Base-by-base conservation (phyloP, 2,888 invertebrate genomes). In the Dicroscelio sp. region DNA sequence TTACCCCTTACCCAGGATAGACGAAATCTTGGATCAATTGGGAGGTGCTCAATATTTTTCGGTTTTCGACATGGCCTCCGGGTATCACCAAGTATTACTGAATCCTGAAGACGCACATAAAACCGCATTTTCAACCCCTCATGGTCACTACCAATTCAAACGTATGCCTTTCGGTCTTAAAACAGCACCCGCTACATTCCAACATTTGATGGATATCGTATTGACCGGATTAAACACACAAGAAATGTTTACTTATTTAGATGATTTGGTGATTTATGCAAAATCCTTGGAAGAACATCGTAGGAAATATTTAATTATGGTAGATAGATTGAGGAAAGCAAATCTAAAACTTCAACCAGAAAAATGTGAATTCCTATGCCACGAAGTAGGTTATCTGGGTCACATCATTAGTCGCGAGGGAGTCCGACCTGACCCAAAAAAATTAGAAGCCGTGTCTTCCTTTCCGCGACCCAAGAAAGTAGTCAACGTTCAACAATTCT, bases 401-500 rank as follows among this genome's bases (percentile, higher is more conserved):
- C 95, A 78, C 14, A 78, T 78, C 2, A 30, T 63, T 1, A 60
- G 38, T n/a, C 30, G 35, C 31, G 12, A 58, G 2, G 95, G 95
- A 12, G 91, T 95, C 0, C 86, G 85, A 88, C 95, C 95, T 35
- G 94, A n/a, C n/a, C n/a, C n/a, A n/a, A n/a, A n/a, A n/a, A n/a
- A 94, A 71, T 43, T 93, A 10, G 82, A 86, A 80, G 87, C 92
- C 2, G 84, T 95, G 30, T 27, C 63, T 69, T 84, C 94, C 35
- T 94, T 93, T 30, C 94, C 92, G 12, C 31, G 30, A n/a, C 94
- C 63, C 25, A 65, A 85, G 0, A 93, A 86, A n/a, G n/a, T n/a
- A n/a, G n/a, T n/a, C n/a, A n/a, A n/a, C n/a, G n/a, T n/a, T n/a
- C n/a, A n/a, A n/a, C n/a, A n/a, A n/a, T n/a, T n/a, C n/a, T n/a